Conservation (phyloP, 2,888 invertebrate genomes). For the Parnassius orleans region DNA sequence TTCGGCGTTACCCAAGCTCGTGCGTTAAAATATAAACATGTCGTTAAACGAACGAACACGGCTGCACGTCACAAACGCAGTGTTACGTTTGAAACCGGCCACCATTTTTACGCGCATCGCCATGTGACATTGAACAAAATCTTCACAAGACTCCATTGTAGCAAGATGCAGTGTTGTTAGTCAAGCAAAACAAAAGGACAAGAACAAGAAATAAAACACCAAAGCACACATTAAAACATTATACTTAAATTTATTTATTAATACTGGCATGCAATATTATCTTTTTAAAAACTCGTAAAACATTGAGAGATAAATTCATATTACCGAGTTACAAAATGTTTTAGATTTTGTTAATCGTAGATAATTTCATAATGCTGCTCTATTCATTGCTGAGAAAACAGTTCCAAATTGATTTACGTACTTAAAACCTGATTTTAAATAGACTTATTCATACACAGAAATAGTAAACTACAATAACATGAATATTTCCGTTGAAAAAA, state of each 20-base stretch:
- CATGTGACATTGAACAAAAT: conserved; percentile 60
- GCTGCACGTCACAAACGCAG: conserved; percentile 58
- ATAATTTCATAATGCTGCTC: conserved; percentile 74
- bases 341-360: conserved; percentile 58
- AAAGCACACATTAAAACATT: conserved; percentile 59
- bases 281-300: conserved; percentile 68
- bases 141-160: conserved; percentile 14
- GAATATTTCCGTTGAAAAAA: conserved; percentile 77
- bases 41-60: conserved; percentile 37
- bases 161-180: conserved; percentile 23
- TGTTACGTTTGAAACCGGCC: conserved; percentile 53
- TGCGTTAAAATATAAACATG: conserved; percentile 24
- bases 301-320: conserved; percentile 74
- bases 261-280: conserved; percentile 73
- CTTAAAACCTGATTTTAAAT: conserved; percentile 75
- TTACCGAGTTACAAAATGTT: conserved; percentile 62
- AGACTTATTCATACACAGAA: conserved; percentile 70
- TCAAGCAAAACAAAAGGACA: conserved; percentile 11
- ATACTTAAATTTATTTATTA: conserved; percentile 79
- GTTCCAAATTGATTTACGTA: conserved; percentile 74
- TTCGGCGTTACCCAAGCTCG: conserved; percentile 22
- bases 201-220: conserved; percentile 59
- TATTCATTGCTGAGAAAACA: conserved; percentile 69
- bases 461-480: conserved; percentile 72
- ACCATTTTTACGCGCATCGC: conserved; percentile 49